Base-by-base conservation (phyloP, 2,888 invertebrate species). In the Synanthedon andrenaeformis region DNA sequence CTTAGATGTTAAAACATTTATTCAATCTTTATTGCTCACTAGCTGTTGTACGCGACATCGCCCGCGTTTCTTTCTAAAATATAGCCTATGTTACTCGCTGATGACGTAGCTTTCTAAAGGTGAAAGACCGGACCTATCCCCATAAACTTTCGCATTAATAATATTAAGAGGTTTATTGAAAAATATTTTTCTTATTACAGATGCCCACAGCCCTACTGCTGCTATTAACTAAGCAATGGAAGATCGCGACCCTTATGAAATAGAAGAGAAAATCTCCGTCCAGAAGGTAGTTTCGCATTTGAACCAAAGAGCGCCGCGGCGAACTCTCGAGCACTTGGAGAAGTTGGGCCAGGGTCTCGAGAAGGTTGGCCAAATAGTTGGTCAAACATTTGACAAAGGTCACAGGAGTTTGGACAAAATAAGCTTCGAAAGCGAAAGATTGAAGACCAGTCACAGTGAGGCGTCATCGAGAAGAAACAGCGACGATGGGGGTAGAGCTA, bases 381-480 rank as follows among this genome's bases (percentile, higher is more conserved):
- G 66, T 2, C 66, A 65, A 55, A 62, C 60, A 3, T 62, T 75
- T 42, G 74, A 73, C 41, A 66, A 66, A 35, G 19, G 49, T 17
- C 23, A 17, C 17, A 17, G 65, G 11, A 65, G 74, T 4, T 55
- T 80, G 51, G 84, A 81, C 52, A 67, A 70, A 41, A 75, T 83
- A 2, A 81, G 76, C 11, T 83, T 71, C 59, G 86, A 85, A 59
- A 83, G 77, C 54, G 85, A 86, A 54, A 72, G 70, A 8, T 55
- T 79, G 41, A 78, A 64, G 28, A 71, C 64, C 10, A 80, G 76
- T 57, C 77, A 76, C 0, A 86, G 85, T 54, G 83, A 79, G 48
- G 57, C 67, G 2, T 85, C 86, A 53, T 85, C 84, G 49, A 77
- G 85, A 64, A 76, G 86, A 49, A 84, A 87, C 52, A 85, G 84